Conservation (phyloP, 2,888 invertebrate genomes). For the Salpingus planirostris region DNA sequence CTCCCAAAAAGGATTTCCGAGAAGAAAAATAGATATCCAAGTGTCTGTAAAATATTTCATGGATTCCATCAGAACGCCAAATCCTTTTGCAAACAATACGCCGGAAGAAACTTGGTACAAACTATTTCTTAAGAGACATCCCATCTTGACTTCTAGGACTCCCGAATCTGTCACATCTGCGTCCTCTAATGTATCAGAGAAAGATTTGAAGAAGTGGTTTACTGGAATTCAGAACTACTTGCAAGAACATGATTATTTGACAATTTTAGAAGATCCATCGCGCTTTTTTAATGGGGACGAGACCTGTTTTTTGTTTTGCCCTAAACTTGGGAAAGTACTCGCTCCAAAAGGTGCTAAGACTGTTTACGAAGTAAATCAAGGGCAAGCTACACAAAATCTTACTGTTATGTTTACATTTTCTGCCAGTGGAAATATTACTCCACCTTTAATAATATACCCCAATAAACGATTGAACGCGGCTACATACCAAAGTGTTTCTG, state of each 20-base stretch:
- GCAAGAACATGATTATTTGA: no score
- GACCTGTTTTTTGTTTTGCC: no score
- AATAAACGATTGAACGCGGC: slow-evolving; percentile 29
- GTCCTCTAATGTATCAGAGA: slow-evolving; percentile 19
- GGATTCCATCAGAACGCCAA: no score
- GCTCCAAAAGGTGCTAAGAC: no score
- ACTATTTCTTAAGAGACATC: slow-evolving; percentile 10
- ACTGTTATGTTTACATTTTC: slow-evolving; percentile 34
- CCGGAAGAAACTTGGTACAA: no score
- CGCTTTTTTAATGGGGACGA: no score
- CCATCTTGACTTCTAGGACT: slow-evolving; percentile 7
- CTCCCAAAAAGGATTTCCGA: no score
- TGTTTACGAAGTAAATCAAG: slow-evolving; percentile 25
- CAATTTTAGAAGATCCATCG: no score
- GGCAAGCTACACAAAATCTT: slow-evolving; percentile 25
- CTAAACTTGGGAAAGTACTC: no score
- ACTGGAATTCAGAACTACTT: slow-evolving; percentile 5
- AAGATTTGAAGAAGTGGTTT: slow-evolving; percentile 16
- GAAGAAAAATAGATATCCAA: no score
- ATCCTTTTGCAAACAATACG: no score
- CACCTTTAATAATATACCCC: slow-evolving; percentile 32
- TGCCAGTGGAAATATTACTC: slow-evolving; percentile 24
- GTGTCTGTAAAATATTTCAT: no score
- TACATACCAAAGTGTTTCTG: slow-evolving; percentile 30
- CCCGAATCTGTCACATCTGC: slow-evolving; percentile 21